Conservation (phyloP, 2,888 invertebrate species). For the Cataglyphis altisquamis region DNA sequence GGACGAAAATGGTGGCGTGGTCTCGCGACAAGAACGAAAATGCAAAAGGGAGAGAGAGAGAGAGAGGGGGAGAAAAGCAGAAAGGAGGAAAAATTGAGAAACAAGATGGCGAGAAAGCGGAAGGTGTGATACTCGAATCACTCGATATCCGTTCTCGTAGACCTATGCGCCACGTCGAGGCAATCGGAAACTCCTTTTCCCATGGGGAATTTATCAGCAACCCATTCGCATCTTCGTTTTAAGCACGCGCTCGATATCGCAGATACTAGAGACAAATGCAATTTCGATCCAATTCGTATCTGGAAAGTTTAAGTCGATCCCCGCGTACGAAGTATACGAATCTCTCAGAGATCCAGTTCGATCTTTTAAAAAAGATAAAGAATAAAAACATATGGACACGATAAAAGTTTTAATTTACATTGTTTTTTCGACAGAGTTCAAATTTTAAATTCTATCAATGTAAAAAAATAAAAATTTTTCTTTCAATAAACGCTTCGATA, state of each 20-base stretch:
- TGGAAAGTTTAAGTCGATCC: slow-evolving; percentile 24
- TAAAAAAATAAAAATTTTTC: background rate
- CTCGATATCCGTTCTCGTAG: slow-evolving; percentile 71
- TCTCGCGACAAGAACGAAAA: background rate
- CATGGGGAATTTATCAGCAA: slow-evolving; percentile 64
- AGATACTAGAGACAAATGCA: slow-evolving; percentile 18
- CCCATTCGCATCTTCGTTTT: slow-evolving; percentile 21
- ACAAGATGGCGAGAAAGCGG: slow-evolving; percentile 48
- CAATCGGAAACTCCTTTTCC: slow-evolving; percentile 62
- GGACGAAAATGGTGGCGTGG: slow-evolving; percentile 13
- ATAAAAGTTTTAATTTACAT: slow-evolving; percentile 9
- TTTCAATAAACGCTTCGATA: background rate
- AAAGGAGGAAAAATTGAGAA: slow-evolving; percentile 54
- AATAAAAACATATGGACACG: background rate
- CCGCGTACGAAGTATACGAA: background rate
- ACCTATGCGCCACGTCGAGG: slow-evolving; percentile 77
- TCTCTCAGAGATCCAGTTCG: background rate
- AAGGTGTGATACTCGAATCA: slow-evolving; percentile 69
- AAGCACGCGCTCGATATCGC: slow-evolving; percentile 20
- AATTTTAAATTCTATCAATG: background rate
- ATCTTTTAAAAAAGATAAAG: background rate
- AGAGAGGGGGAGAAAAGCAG: background rate
- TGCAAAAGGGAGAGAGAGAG: background rate
- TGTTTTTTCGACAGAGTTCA: background rate
- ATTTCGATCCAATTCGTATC: background rate